Evolutionary conservation across 2,888 invertebrate species (phyloP).

Genomic region (Sycophila texana): DNA sequence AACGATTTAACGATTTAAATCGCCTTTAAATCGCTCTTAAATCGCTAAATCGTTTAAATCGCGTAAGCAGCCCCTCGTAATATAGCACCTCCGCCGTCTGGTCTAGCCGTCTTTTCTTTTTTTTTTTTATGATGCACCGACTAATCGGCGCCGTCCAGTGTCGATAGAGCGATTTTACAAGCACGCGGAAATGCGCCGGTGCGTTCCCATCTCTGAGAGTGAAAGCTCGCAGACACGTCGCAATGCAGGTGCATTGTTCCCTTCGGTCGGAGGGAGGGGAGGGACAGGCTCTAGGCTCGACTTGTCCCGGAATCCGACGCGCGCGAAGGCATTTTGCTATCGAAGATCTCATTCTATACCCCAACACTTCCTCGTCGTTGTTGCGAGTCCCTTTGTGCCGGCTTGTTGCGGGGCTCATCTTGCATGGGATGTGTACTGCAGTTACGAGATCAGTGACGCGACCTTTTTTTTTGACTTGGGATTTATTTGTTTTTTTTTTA

Average conservation of each 20-base stretch:
- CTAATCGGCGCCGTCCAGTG: not conserved
- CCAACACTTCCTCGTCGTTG: constrained; percentile 13
- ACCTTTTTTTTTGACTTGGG: no score
- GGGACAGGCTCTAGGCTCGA: constrained; percentile 39
- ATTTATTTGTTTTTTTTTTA: no score
- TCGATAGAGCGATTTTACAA: not conserved
- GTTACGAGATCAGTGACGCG: no score
- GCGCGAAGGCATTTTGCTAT: constrained; percentile 34
- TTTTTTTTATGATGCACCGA: not conserved
- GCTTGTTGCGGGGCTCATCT: not conserved
- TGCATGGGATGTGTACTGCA: no score
- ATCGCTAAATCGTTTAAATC: no score
- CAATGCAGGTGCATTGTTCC: constrained; percentile 40
- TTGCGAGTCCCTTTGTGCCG: not conserved
- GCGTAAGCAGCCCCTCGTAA: no score
- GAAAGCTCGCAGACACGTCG: constrained; percentile 37
- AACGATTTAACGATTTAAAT: no score
- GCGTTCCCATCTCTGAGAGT: constrained; percentile 1
- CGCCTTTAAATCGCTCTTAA: no score
- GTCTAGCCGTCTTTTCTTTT: no score
- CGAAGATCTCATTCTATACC: constrained; percentile 23
- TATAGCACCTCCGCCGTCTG: no score
- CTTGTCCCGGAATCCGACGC: constrained; percentile 21
- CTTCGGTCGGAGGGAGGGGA: not conserved
- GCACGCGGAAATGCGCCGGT: constrained; percentile 28